A percentile compares a stretch with the other conserved stretches of the same genome.
Evolutionary conservation across 2,888 invertebrate genomes (phyloP).

Genomic region (Erebia ligea): DNA sequence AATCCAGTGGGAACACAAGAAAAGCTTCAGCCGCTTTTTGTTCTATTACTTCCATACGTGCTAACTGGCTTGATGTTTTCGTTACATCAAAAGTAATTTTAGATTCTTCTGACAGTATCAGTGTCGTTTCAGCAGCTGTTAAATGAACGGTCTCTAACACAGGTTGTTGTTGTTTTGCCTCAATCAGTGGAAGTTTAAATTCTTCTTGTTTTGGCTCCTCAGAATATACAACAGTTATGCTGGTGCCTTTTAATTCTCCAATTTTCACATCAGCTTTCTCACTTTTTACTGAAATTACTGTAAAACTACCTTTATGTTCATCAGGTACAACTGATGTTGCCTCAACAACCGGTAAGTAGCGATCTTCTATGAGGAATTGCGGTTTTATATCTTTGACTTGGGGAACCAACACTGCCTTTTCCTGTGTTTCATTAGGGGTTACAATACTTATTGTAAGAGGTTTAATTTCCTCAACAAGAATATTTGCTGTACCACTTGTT

Average conservation of each 20-base stretch:
- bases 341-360: neutral
- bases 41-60: slow-evolving; percentile 32
- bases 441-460: neutral
- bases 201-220: slow-evolving; percentile 17
- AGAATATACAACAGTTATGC: slow-evolving; percentile 2
- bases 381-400: neutral
- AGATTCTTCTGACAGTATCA: slow-evolving; percentile 27
- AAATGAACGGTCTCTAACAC: slow-evolving; percentile 20
- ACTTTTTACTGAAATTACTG: neutral
- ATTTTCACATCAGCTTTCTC: slow-evolving; percentile 2
- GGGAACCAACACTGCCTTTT: neutral
- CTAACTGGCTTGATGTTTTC: slow-evolving; percentile 24
- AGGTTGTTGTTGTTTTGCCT: neutral
- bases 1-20: slow-evolving; percentile 14
- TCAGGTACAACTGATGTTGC: neutral
- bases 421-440: slow-evolving; percentile 4
- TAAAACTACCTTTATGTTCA: slow-evolving; percentile 16
- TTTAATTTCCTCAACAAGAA: slow-evolving; percentile 16
- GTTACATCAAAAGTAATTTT: slow-evolving; percentile 26
- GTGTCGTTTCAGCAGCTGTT: slow-evolving; percentile 23
- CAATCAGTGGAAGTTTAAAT: neutral
- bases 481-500: neutral
- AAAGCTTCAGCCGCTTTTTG: slow-evolving; percentile 35
- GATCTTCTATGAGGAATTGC: neutral
- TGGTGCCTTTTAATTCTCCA: neutral